Evolutionary conservation across 2,888 invertebrate genomes (phyloP).

Genomic region (Cheilosia pagana): DNA sequence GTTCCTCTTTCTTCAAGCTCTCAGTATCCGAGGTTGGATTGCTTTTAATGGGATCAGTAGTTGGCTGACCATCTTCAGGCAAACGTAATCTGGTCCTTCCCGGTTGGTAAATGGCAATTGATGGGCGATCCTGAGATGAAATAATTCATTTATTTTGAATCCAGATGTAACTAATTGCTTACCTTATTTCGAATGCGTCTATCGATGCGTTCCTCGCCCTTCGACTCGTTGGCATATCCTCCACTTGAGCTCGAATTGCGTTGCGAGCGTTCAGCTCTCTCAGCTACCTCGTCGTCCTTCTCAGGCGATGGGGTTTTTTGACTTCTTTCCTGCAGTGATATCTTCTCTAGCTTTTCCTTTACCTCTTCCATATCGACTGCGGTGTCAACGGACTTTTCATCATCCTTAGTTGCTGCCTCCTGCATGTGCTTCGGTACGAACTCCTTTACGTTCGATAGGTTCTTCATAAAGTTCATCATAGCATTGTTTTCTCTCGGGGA

Average conservation of each 20-base stretch:
- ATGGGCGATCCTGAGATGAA: conserved; percentile 90
- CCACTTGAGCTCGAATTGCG: conserved; percentile 68
- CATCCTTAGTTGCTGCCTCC: conserved; percentile 6
- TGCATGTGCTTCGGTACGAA: conserved; percentile 76
- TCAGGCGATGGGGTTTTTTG: conserved; percentile 22
- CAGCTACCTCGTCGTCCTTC: conserved; percentile 34
- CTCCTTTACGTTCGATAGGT: conserved; percentile 76
- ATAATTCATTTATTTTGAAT: conserved; percentile 17
- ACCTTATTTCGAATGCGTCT: conserved; percentile 82
- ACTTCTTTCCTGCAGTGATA: conserved; percentile 40
- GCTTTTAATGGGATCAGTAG: conserved; percentile 76
- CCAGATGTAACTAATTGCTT: background rate
- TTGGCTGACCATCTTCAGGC: conserved; percentile 77
- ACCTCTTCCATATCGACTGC: conserved; percentile 62
- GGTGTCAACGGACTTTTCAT: conserved; percentile 15
- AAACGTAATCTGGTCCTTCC: conserved; percentile 85
- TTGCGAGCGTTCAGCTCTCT: conserved; percentile 55
- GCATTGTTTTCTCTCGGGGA: conserved; percentile 62
- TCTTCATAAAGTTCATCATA: conserved; percentile 77
- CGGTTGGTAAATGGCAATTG: conserved; percentile 95
- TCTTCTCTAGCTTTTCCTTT: conserved; percentile 68
- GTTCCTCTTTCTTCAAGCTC: conserved; percentile 77
- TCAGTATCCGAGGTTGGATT: conserved; percentile 79
- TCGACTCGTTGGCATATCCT: conserved; percentile 57
- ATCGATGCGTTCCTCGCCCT: conserved; percentile 52